phyloP scores from a whole-genome alignment of 1,140 invertebrate genomes.

The Hyphantria cunea region DNA sequence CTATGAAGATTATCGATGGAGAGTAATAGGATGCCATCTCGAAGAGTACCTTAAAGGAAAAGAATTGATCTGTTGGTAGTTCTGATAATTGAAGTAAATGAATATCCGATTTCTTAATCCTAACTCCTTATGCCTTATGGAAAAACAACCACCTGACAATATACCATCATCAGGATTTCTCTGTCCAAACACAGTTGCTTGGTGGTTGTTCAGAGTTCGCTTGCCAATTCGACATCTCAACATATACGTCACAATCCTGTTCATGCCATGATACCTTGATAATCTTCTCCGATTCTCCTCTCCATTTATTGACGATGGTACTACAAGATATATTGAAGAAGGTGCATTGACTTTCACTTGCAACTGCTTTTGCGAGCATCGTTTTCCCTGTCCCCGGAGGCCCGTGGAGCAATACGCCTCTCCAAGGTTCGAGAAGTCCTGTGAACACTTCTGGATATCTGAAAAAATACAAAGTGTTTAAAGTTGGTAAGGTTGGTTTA shows the following conservation, averaged over 20 bases:
- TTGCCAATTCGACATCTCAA: too few relatives aligned
- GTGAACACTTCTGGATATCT: conserved; percentile 93
- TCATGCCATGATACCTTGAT: conserved; percentile 83
- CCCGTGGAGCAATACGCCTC: conserved; percentile 92
- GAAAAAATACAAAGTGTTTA: conserved; percentile 43
- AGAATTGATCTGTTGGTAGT: too few relatives aligned
- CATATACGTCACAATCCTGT: too few relatives aligned
- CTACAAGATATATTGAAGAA: conserved; percentile 97
- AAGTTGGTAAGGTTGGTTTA: too few relatives aligned
- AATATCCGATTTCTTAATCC: background rate
- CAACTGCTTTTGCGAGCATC: conserved; percentile 93
- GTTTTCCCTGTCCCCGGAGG: conserved; percentile 95
- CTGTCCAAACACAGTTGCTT: too few relatives aligned
- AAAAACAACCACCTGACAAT: too few relatives aligned
- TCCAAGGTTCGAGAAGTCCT: conserved; percentile 91
- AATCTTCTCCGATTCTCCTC: conserved; percentile 97
- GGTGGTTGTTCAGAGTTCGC: too few relatives aligned
- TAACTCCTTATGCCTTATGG: too few relatives aligned
- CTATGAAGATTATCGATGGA: conserved; percentile 97
- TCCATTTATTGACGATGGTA: conserved; percentile 95
- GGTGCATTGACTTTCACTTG: conserved; percentile 90
- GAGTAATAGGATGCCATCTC: conserved; percentile 95
- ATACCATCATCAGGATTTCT: too few relatives aligned
- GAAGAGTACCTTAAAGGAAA: conserved; percentile 89
- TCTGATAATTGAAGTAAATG: background rate